These are phyloP conservation scores for Sakesphorus luctuosus DNA, from an alignment of 2,113 vertebrate species.

Conservation along the genomic window DNA sequence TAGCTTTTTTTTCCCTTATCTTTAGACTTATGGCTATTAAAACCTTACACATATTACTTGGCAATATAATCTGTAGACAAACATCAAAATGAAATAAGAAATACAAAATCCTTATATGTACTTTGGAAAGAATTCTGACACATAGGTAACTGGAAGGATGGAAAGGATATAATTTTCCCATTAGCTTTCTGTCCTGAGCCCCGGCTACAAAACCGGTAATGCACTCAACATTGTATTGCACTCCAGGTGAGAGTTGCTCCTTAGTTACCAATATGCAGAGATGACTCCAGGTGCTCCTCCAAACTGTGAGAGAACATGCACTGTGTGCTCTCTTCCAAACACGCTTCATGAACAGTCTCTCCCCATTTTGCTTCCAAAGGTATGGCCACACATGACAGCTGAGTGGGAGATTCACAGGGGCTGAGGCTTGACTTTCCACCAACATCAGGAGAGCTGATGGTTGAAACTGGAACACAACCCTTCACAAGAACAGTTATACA, in stretches of 20 bases:
- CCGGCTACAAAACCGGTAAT: neutral
- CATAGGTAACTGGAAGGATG: neutral
- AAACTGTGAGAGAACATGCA: rapidly evolving
- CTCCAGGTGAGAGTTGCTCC: neutral
- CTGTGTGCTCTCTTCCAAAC: neutral
- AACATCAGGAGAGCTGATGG: rapidly evolving
- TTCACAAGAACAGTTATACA: rapidly evolving
- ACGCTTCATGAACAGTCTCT: neutral
- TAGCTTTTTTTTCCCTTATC: neutral
- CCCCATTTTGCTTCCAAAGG: neutral
- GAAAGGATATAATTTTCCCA: neutral
- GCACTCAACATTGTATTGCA: too few relatives aligned
- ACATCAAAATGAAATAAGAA: neutral
- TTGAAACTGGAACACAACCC: neutral
- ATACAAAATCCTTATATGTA: neutral
- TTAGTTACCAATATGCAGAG: neutral
- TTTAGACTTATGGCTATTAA: neutral
- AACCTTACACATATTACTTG: neutral
- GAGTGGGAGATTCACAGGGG: neutral
- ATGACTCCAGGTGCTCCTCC: neutral
- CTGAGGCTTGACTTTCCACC: rapidly evolving
- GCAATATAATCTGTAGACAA: neutral
- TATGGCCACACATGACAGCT: neutral
- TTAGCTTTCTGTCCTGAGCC: neutral
- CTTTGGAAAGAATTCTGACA: neutral